phyloP scores from a whole-genome alignment of 2,888 invertebrate species.

The Volucella inflata region DNA sequence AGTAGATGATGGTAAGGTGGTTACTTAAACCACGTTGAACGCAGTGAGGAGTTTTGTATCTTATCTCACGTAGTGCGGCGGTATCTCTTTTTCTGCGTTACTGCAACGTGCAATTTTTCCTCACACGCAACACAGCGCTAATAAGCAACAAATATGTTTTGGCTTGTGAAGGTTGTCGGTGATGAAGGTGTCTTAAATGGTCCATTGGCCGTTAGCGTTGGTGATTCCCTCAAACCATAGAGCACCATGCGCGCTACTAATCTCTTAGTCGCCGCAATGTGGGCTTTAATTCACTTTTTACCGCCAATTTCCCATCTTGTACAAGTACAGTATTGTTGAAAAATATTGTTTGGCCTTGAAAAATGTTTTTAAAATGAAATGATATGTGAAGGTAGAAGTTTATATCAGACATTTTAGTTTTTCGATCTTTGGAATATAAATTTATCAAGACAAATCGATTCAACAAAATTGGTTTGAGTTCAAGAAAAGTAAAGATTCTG shows the following conservation, averaged over 20 bases:
- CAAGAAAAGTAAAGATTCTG: no score
- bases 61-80: slow-evolving; percentile 45
- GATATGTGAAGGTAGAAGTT: no score
- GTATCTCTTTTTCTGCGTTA: slow-evolving; percentile 33
- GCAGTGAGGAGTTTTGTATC: slow-evolving; percentile 52
- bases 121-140: slow-evolving; percentile 57
- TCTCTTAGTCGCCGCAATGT: slow-evolving; percentile 3
- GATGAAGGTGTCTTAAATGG: slow-evolving; percentile 43
- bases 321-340: slow-evolving; percentile 24
- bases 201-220: slow-evolving; percentile 33
- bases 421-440: no score
- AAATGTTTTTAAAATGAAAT: neutral
- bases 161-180: slow-evolving; percentile 17
- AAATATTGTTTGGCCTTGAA: slow-evolving; percentile 2
- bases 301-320: slow-evolving; percentile 6
- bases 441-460: no score
- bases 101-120: slow-evolving; percentile 40
- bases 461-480: no score
- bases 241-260: slow-evolving; percentile 27
- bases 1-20: slow-evolving; percentile 18
- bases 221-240: slow-evolving; percentile 44
- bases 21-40: slow-evolving; percentile 48
- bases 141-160: slow-evolving; percentile 52
- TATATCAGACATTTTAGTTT: no score
- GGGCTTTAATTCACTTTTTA: slow-evolving; percentile 24